These are phyloP conservation scores for Macrotus californicus DNA, from an alignment of 2,113 vertebrate species.

Conservation along the genomic window DNA sequence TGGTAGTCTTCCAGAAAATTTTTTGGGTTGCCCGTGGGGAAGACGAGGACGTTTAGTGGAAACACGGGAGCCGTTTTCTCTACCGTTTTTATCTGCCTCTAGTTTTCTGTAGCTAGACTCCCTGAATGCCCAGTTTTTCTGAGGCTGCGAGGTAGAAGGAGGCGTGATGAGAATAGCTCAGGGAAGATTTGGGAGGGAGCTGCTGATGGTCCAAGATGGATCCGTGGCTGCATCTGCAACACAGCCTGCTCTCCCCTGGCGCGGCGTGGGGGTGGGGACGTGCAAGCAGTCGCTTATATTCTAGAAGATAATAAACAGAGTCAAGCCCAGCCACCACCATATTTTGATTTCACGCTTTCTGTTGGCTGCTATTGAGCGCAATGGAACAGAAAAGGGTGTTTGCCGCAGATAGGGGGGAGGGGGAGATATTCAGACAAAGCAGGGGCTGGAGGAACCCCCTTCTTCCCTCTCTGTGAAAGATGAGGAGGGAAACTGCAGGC, in stretches of 20 bases:
- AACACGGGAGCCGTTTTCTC: background rate
- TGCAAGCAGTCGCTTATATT: conserved; percentile 15
- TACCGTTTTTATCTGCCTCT: background rate
- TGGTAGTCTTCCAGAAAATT: background rate
- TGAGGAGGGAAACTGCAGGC: conserved; percentile 23
- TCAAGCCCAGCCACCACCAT: background rate
- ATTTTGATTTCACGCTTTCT: conserved; percentile 18
- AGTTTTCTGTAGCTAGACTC: background rate
- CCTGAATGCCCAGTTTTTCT: background rate
- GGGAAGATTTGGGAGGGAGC: conserved; percentile 46
- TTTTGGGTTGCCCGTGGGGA: background rate
- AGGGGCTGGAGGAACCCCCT: conserved; percentile 2
- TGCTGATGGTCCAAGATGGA: conserved; percentile 63
- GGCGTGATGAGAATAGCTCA: conserved; percentile 40
- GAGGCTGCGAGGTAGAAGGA: background rate
- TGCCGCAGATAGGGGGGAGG: conserved; percentile 15
- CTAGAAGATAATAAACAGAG: conserved; percentile 10
- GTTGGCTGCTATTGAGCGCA: background rate
- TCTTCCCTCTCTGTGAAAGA: conserved; percentile 21
- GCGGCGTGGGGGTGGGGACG: conserved; percentile 45
- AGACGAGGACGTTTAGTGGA: background rate
- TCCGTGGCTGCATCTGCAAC: conserved; percentile 49
- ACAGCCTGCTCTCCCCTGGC: background rate
- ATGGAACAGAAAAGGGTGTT: conserved; percentile 4
- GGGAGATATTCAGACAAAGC: conserved; percentile 63